These are phyloP conservation scores for Okamejei kenojei DNA, from an alignment of 2,797 vertebrate species.

Conservation along the genomic window DNA sequence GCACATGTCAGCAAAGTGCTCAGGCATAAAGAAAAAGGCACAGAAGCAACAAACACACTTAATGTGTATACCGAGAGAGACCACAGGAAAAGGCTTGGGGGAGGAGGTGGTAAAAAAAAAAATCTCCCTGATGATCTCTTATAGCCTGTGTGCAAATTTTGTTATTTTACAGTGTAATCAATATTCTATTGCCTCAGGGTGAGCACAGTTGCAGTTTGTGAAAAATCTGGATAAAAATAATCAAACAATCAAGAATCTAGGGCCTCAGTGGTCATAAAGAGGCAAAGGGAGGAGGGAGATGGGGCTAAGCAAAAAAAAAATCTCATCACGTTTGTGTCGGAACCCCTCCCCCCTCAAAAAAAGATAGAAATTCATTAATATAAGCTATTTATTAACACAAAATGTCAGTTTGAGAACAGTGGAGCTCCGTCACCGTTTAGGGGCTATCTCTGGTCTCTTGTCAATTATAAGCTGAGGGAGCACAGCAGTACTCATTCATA, in stretches of 20 bases:
- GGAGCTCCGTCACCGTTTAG: slow-evolving; percentile 41
- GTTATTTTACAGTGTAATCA: slow-evolving; percentile 36
- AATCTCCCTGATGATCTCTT: slow-evolving; percentile 29
- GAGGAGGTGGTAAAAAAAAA: neutral
- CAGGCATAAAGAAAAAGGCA: slow-evolving; percentile 60
- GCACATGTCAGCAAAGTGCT: slow-evolving; percentile 72
- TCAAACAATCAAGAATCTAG: slow-evolving; percentile 31
- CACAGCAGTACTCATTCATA: slow-evolving; percentile 42
- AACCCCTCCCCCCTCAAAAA: neutral
- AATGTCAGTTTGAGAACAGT: slow-evolving; percentile 28
- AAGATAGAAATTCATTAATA: slow-evolving; percentile 32
- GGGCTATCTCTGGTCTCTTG: slow-evolving; percentile 44
- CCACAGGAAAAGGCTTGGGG: neutral
- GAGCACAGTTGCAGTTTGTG: slow-evolving; percentile 32
- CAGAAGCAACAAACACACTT: slow-evolving; percentile 60
- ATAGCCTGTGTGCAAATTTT: slow-evolving; percentile 32
- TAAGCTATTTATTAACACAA: slow-evolving; percentile 27
- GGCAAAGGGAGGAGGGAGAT: slow-evolving; percentile 12
- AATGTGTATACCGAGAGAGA: slow-evolving; percentile 4
- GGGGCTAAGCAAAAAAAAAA: neutral
- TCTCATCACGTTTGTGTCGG: slow-evolving; percentile 14
- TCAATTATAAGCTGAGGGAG: slow-evolving; percentile 46
- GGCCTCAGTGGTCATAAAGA: slow-evolving; percentile 29
- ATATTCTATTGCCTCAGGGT: slow-evolving; percentile 23
- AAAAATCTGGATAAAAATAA: slow-evolving; percentile 39